These are phyloP conservation scores for Zosterops pallidus DNA, from an alignment of 2,113 vertebrate species.

Conservation along the genomic window DNA sequence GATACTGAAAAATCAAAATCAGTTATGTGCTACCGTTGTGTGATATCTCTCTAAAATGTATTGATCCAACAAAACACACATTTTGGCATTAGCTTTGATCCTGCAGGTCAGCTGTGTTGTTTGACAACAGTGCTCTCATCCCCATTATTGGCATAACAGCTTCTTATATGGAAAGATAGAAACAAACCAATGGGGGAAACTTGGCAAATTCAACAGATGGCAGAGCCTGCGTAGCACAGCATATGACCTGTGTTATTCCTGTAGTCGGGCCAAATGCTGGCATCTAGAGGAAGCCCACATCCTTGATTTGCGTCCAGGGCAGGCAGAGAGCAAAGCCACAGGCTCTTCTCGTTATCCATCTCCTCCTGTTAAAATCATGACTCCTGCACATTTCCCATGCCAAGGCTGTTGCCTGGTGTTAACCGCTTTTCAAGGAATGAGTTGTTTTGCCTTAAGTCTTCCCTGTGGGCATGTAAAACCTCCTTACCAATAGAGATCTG, in stretches of 20 bases:
- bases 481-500: background rate
- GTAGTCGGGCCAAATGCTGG: slow-evolving; percentile 25
- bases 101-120: background rate
- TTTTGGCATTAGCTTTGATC: background rate
- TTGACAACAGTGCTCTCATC: background rate
- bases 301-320: slow-evolving; percentile 29
- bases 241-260: slow-evolving; percentile 16
- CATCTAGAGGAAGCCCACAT: slow-evolving; percentile 27
- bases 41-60: background rate
- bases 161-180: slow-evolving; percentile 21
- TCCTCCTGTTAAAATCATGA: background rate
- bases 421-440: background rate
- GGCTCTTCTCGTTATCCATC: background rate
- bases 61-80: background rate
- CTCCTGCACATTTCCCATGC: background rate
- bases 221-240: background rate
- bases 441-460: slow-evolving; percentile 28
- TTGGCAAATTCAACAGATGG: background rate
- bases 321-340: slow-evolving; percentile 23
- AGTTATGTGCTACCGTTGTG: background rate
- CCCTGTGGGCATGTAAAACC: slow-evolving; percentile 9
- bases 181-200: slow-evolving; percentile 10
- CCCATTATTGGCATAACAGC: background rate
- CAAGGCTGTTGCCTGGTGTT: slow-evolving; percentile 12
- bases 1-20: background rate